A percentile compares a stretch with the other conserved stretches of the same genome.
phyloP scores from a whole-genome alignment of 1,140 invertebrate species.

The Drosophila teissieri region DNA sequence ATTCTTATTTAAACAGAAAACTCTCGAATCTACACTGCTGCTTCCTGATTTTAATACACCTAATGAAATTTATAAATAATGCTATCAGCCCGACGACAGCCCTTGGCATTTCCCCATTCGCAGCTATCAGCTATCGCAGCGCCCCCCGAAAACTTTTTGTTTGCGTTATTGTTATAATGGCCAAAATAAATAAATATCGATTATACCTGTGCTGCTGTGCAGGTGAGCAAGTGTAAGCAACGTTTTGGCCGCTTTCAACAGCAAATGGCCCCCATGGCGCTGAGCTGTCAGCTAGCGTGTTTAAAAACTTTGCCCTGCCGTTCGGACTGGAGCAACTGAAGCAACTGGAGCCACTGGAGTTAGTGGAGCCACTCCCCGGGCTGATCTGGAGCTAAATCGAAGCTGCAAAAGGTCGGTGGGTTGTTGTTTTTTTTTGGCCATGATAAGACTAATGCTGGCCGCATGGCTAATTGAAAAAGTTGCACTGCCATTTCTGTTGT shows the following conservation, averaged over 20 bases:
- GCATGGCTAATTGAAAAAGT: conserved; percentile 74
- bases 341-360: conserved; percentile 7
- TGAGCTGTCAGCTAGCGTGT: conserved; percentile 68
- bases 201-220: conserved; percentile 36
- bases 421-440: conserved; percentile 3
- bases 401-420: conserved; percentile 3
- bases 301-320: conserved; percentile 57
- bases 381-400: conserved; percentile 32
- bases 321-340: conserved; percentile 11
- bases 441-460: conserved; percentile 65
- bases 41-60: conserved; percentile 17
- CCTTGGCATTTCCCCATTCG: conserved; percentile 8
- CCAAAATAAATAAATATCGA: conserved; percentile 77
- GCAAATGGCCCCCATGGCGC: conserved; percentile 54
- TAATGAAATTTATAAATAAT: conserved; percentile 27
- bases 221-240: conserved; percentile 44
- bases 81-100: conserved; percentile 6
- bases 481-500: conserved; percentile 60
- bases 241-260: conserved; percentile 52
- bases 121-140: background rate
- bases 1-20: no score
- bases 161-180: conserved; percentile 58
- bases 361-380: conserved; percentile 37
- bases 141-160: conserved; percentile 28
- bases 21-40: background rate